Conservation (phyloP, 30 jellyfish, hydroid and myxozoan genomes). For the Aurelia coerulea region DNA sequence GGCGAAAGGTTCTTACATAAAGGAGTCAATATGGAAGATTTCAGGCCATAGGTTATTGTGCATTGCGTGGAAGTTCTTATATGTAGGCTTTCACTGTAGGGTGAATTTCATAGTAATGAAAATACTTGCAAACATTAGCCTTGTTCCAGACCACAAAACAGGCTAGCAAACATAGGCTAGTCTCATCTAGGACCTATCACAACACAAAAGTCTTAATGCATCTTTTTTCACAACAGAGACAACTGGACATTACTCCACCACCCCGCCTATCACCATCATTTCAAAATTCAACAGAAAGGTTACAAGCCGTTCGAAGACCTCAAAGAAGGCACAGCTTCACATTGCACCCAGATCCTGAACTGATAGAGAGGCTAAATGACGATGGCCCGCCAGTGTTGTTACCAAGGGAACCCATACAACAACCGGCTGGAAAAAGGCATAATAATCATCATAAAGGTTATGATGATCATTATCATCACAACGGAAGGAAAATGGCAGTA, state of each 20-base stretch:
- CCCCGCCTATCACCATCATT: conserved; percentile 64
- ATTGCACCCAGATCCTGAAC: background rate
- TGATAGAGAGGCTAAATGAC: background rate
- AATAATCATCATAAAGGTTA: too few species aligned
- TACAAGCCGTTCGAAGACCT: background rate
- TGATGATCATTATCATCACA: background rate
- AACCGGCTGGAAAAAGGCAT: background rate
- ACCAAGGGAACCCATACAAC: conserved; percentile 60
- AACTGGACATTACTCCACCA: conserved; percentile 37
- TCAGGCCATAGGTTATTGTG: too few species aligned
- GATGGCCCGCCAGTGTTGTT: conserved; percentile 27
- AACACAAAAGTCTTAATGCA: background rate
- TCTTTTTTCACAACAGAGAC: conserved; percentile 6
- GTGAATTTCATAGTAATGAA: too few species aligned
- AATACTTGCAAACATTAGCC: too few species aligned
- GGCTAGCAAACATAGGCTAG: too few species aligned
- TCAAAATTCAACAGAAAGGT: conserved; percentile 54
- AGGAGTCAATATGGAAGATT: too few species aligned
- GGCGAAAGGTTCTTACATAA: too few species aligned
- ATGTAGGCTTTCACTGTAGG: too few species aligned
- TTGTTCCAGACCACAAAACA: too few species aligned
- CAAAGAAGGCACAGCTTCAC: conserved; percentile 34
- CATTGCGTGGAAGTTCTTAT: too few species aligned
- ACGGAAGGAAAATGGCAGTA: background rate
- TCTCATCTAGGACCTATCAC: background rate